These are phyloP conservation scores for Philopedon plagiatum DNA, from an alignment of 2,888 invertebrate species.

Conservation along the genomic window DNA sequence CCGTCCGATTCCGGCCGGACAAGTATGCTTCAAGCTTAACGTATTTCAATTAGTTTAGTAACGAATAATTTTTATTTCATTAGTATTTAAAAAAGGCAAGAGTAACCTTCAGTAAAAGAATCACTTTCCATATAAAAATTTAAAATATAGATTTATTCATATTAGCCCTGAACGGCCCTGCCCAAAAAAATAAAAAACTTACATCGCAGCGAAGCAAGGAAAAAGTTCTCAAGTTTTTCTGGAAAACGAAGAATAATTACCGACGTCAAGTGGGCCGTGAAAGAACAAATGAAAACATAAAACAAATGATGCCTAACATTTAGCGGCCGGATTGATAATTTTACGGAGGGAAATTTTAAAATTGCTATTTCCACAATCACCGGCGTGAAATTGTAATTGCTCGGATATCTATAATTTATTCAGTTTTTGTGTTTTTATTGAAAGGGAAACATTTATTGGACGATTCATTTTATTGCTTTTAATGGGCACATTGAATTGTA, in stretches of 20 bases:
- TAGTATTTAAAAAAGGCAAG: no score
- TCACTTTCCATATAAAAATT: neutral
- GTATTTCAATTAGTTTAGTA: no score
- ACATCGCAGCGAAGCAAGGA: constrained; percentile 23
- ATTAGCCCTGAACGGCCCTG: neutral
- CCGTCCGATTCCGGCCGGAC: no score
- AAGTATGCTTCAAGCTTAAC: no score
- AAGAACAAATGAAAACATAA: constrained; percentile 68
- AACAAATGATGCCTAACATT: constrained; percentile 66
- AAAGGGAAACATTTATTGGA: constrained; percentile 60
- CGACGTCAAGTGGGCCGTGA: constrained; percentile 67
- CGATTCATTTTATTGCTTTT: constrained; percentile 60
- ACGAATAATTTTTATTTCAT: no score
- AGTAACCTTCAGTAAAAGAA: no score
- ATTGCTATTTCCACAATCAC: constrained; percentile 63
- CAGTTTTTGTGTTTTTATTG: constrained; percentile 64
- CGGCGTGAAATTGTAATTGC: constrained; percentile 64
- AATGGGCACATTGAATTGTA: neutral
- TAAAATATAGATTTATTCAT: neutral
- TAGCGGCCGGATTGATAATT: constrained; percentile 63
- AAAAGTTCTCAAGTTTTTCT: constrained; percentile 55
- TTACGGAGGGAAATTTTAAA: constrained; percentile 59
- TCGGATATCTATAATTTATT: constrained; percentile 65
- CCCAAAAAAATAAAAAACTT: neutral
- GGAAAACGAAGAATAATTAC: constrained; percentile 54